Conservation (phyloP, 2,888 invertebrate species). For the Branchellion lobata region DNA sequence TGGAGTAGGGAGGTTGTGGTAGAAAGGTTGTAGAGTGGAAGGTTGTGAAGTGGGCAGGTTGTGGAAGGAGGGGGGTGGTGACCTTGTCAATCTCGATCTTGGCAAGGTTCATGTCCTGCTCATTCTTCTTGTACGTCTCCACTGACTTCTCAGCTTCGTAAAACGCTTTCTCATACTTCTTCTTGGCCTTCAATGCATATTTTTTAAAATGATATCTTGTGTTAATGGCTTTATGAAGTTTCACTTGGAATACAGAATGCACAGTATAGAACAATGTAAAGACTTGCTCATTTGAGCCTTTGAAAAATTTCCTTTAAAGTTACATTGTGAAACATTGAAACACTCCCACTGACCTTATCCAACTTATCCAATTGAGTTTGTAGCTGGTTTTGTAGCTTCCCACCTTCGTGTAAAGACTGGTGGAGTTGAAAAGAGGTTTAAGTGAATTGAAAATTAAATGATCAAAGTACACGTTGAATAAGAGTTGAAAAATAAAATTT, state of each 20-base stretch:
- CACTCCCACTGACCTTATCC: conserved; percentile 50
- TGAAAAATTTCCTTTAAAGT: not conserved
- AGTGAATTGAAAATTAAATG: not conserved
- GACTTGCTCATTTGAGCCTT: not conserved
- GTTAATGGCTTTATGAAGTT: too few species aligned
- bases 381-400: conserved; percentile 53
- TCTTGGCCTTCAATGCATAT: conserved; percentile 69
- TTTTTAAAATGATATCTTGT: too few species aligned
- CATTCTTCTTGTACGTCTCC: conserved; percentile 90
- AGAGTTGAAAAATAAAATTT: too few species aligned
- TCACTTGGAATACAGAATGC: too few species aligned
- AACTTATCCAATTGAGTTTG: conserved; percentile 47
- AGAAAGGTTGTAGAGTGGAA: not conserved
- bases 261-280: not conserved
- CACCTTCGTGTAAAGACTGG: conserved; percentile 54
- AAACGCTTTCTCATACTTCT: conserved; percentile 90
- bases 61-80: too few species aligned
- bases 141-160: conserved; percentile 91
- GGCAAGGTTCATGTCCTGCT: conserved; percentile 91
- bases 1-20: not conserved
- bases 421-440: not conserved
- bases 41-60: not conserved
- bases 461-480: not conserved
- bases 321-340: too few species aligned
- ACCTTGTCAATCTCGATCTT: conserved; percentile 75